phyloP scores from a whole-genome alignment of 2,888 invertebrate species.

The Coelogynopora nodosa region DNA sequence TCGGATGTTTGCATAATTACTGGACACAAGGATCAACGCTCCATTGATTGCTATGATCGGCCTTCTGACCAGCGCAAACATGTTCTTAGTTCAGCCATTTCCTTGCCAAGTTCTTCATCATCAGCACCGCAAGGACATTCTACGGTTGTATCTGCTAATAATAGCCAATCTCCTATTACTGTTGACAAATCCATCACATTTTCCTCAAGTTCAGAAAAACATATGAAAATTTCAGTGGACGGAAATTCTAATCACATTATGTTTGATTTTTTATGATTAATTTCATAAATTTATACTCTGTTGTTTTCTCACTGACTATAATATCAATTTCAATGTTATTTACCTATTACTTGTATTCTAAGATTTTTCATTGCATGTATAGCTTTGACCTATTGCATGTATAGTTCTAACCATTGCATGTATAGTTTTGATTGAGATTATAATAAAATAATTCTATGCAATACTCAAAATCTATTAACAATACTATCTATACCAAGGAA shows the following conservation, averaged over 20 bases:
- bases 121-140: neutral
- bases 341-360: conserved; percentile 23
- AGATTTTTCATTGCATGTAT: conserved; percentile 27
- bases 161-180: neutral
- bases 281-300: conserved; percentile 31
- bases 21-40: conserved; percentile 30
- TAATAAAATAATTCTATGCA: conserved; percentile 31
- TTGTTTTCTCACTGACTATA: conserved; percentile 27
- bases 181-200: neutral
- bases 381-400: conserved; percentile 31
- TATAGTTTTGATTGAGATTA: conserved; percentile 17
- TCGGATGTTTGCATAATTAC: conserved; percentile 14
- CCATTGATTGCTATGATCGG: neutral
- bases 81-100: neutral
- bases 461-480: conserved; percentile 25
- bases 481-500: neutral
- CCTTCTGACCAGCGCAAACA: neutral
- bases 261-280: conserved; percentile 28
- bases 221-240: neutral
- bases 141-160: neutral
- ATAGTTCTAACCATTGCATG: conserved; percentile 16
- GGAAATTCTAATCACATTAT: conserved; percentile 24
- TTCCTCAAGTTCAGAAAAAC: neutral
- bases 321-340: conserved; percentile 31
- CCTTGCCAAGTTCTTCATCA: neutral